A percentile compares a stretch with the other conserved stretches of the same genome.
Evolutionary conservation across 2,797 vertebrate genomes (phyloP).

Genomic region (Sebastiscus albofasciatus): DNA sequence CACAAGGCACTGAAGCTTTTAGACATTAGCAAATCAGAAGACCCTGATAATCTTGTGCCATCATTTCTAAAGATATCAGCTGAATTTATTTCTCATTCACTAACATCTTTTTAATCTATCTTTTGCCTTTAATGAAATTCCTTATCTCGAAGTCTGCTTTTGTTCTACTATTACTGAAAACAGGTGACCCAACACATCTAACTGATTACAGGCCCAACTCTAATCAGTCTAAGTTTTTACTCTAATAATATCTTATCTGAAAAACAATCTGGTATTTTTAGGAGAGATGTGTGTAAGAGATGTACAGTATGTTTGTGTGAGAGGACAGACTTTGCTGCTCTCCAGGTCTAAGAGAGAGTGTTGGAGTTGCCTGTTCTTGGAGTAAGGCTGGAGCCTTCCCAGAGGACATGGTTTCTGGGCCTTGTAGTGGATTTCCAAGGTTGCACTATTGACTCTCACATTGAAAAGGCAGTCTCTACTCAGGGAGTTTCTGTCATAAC

Average conservation of each 20-base stretch:
- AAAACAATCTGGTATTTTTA: background rate
- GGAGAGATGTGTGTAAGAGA: background rate
- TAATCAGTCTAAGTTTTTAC: slow-evolving; percentile 2
- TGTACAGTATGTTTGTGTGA: background rate
- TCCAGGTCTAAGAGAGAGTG: background rate
- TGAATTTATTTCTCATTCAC: slow-evolving; percentile 15
- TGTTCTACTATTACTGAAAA: slow-evolving; percentile 3
- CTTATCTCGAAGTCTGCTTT: slow-evolving; percentile 36
- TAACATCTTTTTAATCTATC: slow-evolving; percentile 27
- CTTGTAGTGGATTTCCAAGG: background rate
- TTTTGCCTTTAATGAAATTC: slow-evolving; percentile 40
- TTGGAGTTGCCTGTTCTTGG: background rate
- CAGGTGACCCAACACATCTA: slow-evolving; percentile 13
- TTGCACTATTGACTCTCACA: background rate
- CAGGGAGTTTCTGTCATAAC: background rate
- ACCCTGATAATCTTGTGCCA: slow-evolving; percentile 8
- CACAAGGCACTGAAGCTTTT: background rate
- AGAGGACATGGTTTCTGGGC: background rate
- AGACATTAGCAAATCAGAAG: background rate
- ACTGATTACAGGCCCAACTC: slow-evolving; percentile 3
- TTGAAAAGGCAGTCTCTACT: background rate
- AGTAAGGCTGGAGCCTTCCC: background rate
- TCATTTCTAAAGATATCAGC: slow-evolving; percentile 7
- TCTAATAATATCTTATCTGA: background rate
- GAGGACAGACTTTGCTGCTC: background rate